Percentiles rank a stretch among this genome's conserved stretches.
These are phyloP conservation scores for Azemiops feae DNA, from an alignment of 2,113 vertebrate genomes.

Conservation along the genomic window DNA sequence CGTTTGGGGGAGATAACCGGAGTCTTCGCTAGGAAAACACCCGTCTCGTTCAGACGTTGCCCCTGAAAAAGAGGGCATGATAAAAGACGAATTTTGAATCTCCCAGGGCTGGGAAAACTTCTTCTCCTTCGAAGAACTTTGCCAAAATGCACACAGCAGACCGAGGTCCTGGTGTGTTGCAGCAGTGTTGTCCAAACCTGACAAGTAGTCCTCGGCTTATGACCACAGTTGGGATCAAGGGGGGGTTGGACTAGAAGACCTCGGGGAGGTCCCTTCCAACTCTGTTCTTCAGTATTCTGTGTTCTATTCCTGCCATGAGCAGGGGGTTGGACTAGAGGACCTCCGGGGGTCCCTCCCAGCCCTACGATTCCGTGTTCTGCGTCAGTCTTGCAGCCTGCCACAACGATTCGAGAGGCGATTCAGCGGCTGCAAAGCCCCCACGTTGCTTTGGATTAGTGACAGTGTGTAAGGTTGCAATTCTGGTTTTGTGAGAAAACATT, in stretches of 20 bases:
- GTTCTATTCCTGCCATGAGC: too few relatives aligned
- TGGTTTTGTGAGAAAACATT: not conserved
- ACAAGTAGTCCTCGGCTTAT: too few relatives aligned
- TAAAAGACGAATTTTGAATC: not conserved
- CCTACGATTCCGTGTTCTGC: too few relatives aligned
- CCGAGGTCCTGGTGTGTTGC: too few relatives aligned
- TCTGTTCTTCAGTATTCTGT: too few relatives aligned
- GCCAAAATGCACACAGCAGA: too few relatives aligned
- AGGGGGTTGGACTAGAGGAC: too few relatives aligned
- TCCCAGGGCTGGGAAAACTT: not conserved
- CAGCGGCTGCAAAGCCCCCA: not conserved
- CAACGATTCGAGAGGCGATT: not conserved
- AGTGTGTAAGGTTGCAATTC: accelerated
- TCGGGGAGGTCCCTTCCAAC: too few relatives aligned
- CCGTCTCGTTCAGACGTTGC: not conserved
- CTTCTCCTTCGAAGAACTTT: not conserved
- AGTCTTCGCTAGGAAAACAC: not conserved
- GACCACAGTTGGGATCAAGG: too few relatives aligned
- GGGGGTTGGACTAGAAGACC: too few relatives aligned
- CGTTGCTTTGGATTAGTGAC: not conserved
- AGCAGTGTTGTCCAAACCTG: too few relatives aligned
- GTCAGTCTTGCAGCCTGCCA: not conserved
- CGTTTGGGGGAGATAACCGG: not conserved
- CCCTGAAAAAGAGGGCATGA: not conserved
- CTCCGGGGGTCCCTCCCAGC: too few relatives aligned